A percentile compares a stretch with the other conserved stretches of the same genome.
These are phyloP conservation scores for Cynopterus brachyotis DNA, from an alignment of 2,113 vertebrate species.

Conservation along the genomic window DNA sequence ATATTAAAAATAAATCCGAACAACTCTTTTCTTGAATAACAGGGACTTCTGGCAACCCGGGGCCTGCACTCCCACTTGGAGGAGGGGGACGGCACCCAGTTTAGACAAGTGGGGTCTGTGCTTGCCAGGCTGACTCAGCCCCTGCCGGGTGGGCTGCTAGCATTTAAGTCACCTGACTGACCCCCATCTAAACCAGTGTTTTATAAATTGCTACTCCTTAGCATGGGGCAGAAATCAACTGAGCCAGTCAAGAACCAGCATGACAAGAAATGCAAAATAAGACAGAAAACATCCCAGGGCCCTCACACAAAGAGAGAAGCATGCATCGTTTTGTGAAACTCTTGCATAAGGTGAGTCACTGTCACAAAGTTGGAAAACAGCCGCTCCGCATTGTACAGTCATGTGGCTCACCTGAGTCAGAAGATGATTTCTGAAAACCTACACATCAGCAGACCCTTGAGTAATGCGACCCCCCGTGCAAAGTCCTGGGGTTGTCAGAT, in stretches of 20 bases:
- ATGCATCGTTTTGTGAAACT: not conserved
- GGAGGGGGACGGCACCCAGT: not conserved
- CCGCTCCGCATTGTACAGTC: not conserved
- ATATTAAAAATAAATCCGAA: conserved; percentile 5
- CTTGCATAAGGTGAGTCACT: not conserved
- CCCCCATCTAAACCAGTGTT: not conserved
- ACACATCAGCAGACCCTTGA: not conserved
- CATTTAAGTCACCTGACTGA: not conserved
- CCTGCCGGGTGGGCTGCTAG: not conserved
- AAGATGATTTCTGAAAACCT: not conserved
- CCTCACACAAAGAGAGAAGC: not conserved
- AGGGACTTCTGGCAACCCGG: not conserved
- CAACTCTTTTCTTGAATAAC: not conserved
- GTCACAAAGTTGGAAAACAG: not conserved
- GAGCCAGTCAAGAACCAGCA: not conserved
- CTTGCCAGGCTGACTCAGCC: not conserved
- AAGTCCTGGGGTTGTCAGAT: not conserved
- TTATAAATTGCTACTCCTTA: not conserved
- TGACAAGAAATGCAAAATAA: not conserved
- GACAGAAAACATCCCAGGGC: not conserved
- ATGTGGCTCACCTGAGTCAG: not conserved
- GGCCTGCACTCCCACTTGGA: not conserved
- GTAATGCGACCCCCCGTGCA: not conserved
- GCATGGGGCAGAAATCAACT: not conserved
- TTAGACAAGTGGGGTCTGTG: not conserved